Evolutionary conservation across 1,140 invertebrate genomes (phyloP).

Genomic region (Colletes latitarsis): DNA sequence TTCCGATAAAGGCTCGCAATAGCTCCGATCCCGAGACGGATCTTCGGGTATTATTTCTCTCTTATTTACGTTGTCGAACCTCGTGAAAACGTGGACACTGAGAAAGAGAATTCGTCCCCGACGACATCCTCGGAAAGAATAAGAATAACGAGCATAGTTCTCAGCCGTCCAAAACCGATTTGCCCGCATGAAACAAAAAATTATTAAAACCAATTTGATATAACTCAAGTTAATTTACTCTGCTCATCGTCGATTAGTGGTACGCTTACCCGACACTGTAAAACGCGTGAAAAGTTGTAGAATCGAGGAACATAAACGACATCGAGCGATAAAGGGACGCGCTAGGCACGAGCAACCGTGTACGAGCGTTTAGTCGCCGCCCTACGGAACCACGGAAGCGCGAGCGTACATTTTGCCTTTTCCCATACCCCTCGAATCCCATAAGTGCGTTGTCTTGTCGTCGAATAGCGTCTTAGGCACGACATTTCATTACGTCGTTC

Average conservation of each 20-base stretch:
- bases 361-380: no score
- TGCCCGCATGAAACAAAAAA: no score
- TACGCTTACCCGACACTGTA: background rate
- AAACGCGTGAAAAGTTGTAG: background rate
- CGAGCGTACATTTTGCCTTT: slow-evolving; percentile 25
- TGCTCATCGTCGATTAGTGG: no score
- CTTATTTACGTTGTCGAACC: background rate
- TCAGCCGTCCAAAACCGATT: no score
- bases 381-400: background rate
- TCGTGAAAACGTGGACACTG: background rate
- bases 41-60: background rate
- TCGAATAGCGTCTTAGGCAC: slow-evolving; percentile 66
- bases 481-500: slow-evolving; percentile 71
- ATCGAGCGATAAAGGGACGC: background rate
- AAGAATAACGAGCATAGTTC: no score
- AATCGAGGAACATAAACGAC: background rate
- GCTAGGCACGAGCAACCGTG: no score
- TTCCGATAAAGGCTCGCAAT: background rate
- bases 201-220: no score
- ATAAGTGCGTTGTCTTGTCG: slow-evolving; percentile 78
- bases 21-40: slow-evolving; percentile 16
- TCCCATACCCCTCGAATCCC: slow-evolving; percentile 58
- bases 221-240: no score
- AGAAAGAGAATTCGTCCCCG: background rate
- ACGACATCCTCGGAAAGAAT: no score